A percentile compares a stretch with the other conserved stretches of the same genome.
These are phyloP conservation scores for Dolichotis patagonum DNA, from an alignment of 2,113 vertebrate species.

Conservation along the genomic window DNA sequence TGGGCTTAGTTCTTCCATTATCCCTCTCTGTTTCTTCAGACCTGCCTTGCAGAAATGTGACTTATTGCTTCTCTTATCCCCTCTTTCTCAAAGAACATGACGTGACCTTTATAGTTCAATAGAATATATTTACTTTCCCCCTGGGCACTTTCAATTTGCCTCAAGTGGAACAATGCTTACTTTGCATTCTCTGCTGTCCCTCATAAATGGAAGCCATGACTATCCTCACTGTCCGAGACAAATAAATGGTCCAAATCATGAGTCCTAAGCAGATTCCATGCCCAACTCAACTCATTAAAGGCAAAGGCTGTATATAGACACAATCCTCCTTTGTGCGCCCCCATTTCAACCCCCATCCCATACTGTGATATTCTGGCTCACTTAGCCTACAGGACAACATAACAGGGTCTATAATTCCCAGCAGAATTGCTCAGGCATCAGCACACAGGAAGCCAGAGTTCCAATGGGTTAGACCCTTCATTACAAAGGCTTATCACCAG, in stretches of 20 bases:
- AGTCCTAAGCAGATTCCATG: constrained; percentile 49
- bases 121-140: constrained; percentile 71
- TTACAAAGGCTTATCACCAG: neutral
- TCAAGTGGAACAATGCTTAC: constrained; percentile 80
- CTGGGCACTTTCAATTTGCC: constrained; percentile 71
- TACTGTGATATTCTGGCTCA: neutral
- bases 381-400: neutral
- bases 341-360: neutral
- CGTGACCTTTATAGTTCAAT: constrained; percentile 68
- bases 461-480: neutral
- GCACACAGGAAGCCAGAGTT: neutral
- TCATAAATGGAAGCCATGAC: constrained; percentile 63
- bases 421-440: neutral
- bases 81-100: constrained; percentile 48
- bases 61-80: constrained; percentile 54
- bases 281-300: neutral
- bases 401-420: neutral
- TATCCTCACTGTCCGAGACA: constrained; percentile 56
- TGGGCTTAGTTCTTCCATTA: constrained; percentile 59
- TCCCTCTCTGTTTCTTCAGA: neutral
- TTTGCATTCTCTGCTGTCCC: constrained; percentile 66
- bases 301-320: neutral
- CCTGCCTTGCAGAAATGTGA: constrained; percentile 46
- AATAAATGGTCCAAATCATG: constrained; percentile 64
- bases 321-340: neutral